A percentile compares a stretch with the other conserved stretches of the same genome.
Evolutionary conservation across 1,140 invertebrate species (phyloP).

Genomic region (Littorina saxatilis): DNA sequence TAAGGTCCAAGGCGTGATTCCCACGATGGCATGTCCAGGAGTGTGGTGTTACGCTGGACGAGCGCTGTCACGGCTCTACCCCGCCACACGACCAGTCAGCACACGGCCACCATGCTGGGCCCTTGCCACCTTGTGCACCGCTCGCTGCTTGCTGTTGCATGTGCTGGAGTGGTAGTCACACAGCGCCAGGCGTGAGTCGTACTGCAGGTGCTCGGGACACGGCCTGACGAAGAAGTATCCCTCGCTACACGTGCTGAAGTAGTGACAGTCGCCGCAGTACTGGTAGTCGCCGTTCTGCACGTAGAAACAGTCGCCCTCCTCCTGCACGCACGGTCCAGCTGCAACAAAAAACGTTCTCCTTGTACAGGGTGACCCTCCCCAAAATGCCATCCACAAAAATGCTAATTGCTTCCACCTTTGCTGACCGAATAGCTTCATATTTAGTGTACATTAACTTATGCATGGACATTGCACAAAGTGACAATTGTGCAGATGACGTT

Average conservation of each 20-base stretch:
- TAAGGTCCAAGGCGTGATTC: too few relatives aligned
- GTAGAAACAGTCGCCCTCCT: constrained; percentile 38
- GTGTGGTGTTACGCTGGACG: background rate
- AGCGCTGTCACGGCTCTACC: background rate
- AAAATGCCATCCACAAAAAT: too few relatives aligned
- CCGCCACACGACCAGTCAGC: background rate
- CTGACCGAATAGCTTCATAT: too few relatives aligned
- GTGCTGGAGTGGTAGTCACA: constrained; percentile 48
- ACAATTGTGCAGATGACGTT: too few relatives aligned
- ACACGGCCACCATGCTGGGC: background rate
- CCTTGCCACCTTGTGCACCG: background rate
- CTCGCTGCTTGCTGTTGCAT: constrained; percentile 9
- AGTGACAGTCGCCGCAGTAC: constrained; percentile 51
- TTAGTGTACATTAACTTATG: too few relatives aligned
- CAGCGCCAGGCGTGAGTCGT: constrained; percentile 36
- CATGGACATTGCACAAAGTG: too few relatives aligned
- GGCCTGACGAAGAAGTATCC: constrained; percentile 47
- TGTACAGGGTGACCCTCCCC: constrained; percentile 48
- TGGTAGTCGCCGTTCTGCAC: constrained; percentile 50
- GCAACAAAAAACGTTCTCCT: constrained; percentile 43
- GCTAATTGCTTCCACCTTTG: too few relatives aligned
- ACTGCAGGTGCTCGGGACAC: constrained; percentile 46
- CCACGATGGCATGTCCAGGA: background rate
- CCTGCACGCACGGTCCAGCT: constrained; percentile 44
- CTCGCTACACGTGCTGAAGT: constrained; percentile 50